A percentile compares a stretch with the other conserved stretches of the same genome.
Conservation (phyloP, 2,888 invertebrate genomes). For the Amphiduros pacificus region DNA sequence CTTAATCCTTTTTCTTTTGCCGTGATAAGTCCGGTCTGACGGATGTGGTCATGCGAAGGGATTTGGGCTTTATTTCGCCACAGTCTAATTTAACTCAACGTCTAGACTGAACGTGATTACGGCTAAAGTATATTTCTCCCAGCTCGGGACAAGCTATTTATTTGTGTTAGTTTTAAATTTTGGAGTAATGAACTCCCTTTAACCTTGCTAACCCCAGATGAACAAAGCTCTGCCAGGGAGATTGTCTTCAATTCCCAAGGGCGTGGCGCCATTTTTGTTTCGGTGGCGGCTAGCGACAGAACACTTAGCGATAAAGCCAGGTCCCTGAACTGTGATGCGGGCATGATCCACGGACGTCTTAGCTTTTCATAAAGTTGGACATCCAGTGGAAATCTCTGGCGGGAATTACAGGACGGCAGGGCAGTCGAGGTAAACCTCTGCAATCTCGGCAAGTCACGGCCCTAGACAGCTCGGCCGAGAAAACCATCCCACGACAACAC, state of each 20-base stretch:
- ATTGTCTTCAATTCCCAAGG: background rate
- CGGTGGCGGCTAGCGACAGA: background rate
- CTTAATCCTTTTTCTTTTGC: slow-evolving; percentile 12
- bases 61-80: background rate
- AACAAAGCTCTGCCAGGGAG: background rate
- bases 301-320: too few species aligned
- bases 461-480: too few species aligned
- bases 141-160: slow-evolving; percentile 4
- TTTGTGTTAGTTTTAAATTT: slow-evolving; percentile 12
- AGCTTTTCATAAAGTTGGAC: too few species aligned
- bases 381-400: too few species aligned
- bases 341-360: too few species aligned
- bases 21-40: slow-evolving; percentile 11
- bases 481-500: too few species aligned
- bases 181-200: slow-evolving; percentile 10
- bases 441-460: too few species aligned
- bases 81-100: background rate
- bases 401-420: too few species aligned
- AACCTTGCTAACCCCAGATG: background rate
- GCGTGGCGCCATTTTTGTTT: background rate
- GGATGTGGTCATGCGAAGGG: background rate
- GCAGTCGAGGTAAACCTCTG: too few species aligned
- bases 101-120: background rate
- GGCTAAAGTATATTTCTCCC: background rate
- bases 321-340: too few species aligned